These are phyloP conservation scores for Gymnorhina tibicen DNA, from an alignment of 2,113 vertebrate species.

Conservation along the genomic window DNA sequence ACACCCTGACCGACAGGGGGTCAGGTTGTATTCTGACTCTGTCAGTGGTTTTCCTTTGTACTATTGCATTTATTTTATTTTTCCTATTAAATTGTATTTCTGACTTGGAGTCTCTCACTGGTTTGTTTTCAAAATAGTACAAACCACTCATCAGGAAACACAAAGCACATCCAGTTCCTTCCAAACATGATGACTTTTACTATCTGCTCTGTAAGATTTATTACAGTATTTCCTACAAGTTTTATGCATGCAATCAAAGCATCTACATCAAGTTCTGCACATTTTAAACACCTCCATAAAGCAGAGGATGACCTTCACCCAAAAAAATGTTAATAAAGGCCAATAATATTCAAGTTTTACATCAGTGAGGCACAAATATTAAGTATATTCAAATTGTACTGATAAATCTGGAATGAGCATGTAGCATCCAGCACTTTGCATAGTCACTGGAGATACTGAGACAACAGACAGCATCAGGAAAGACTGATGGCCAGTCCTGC, in stretches of 20 bases:
- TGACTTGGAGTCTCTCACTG: too few species aligned
- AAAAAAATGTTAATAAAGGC: constrained; percentile 23
- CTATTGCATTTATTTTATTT: too few species aligned
- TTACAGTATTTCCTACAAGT: neutral
- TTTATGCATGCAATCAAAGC: constrained; percentile 30
- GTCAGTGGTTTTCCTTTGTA: too few species aligned
- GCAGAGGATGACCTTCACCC: neutral
- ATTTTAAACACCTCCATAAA: constrained; percentile 45
- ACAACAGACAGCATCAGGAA: neutral
- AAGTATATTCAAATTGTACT: neutral
- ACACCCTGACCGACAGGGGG: too few species aligned
- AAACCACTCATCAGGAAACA: neutral
- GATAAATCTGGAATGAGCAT: neutral
- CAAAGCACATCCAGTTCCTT: neutral
- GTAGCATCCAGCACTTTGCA: neutral
- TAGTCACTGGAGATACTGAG: neutral
- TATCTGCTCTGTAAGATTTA: constrained; percentile 18
- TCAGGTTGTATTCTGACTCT: too few species aligned
- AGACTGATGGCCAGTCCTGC: neutral
- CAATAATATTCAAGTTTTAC: constrained; percentile 1
- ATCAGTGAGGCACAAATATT: neutral
- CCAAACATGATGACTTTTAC: neutral
- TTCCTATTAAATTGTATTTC: too few species aligned
- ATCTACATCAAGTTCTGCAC: neutral
- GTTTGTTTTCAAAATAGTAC: too few species aligned